Conservation (phyloP, 2,888 invertebrate species). For the Drosophila vallismaia region DNA sequence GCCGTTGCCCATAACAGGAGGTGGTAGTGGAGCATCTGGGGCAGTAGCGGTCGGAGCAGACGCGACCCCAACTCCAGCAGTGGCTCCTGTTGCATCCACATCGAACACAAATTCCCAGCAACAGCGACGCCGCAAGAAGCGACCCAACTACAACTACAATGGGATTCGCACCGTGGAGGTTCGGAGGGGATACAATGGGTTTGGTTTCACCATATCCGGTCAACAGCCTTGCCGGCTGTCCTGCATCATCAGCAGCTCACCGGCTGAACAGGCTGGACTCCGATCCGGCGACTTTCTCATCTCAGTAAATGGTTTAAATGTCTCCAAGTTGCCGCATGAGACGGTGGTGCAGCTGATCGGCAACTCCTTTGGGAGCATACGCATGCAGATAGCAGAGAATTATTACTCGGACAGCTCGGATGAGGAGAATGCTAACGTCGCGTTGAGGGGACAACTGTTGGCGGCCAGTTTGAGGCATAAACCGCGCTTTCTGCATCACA, state of each 20-base stretch:
- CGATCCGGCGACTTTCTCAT: conserved; percentile 96
- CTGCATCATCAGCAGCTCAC: conserved; percentile 94
- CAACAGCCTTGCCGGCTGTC: conserved; percentile 98
- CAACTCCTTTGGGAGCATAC: conserved; percentile 91
- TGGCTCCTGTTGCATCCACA: conserved; percentile 29
- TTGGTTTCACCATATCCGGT: conserved; percentile 99
- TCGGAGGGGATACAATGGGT: conserved; percentile 93
- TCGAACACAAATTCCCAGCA: conserved; percentile 44
- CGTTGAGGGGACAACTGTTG: conserved; percentile 62
- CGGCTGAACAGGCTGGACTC: conserved; percentile 95
- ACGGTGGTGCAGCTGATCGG: conserved; percentile 96
- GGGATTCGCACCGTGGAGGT: conserved; percentile 89
- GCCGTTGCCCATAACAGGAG: conserved; percentile 64
- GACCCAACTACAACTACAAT: conserved; percentile 85
- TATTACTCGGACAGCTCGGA: conserved; percentile 94
- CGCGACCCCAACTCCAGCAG: conserved; percentile 26
- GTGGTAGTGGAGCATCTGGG: conserved; percentile 22
- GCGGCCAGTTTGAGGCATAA: conserved; percentile 74
- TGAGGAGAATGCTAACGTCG: conserved; percentile 86
- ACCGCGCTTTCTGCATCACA: conserved; percentile 85
- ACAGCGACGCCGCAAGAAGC: conserved; percentile 86
- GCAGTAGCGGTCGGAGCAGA: conserved; percentile 16
- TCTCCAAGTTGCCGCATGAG: conserved; percentile 96
- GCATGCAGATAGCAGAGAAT: conserved; percentile 93
- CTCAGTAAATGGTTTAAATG: conserved; percentile 95